Conservation (phyloP, 2,888 invertebrate species). For the Cremastobaeus sp. region DNA sequence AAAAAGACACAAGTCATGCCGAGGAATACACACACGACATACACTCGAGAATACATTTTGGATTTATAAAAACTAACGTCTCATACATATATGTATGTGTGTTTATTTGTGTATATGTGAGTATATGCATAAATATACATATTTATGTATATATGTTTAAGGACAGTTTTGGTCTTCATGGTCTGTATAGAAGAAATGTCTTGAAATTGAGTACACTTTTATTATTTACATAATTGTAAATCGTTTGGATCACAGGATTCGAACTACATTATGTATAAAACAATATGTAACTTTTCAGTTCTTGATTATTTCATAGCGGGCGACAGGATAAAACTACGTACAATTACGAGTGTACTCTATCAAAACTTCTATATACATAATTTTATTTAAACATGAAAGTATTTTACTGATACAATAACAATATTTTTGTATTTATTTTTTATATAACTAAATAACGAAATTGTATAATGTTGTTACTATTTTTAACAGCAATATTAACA, state of each 20-base stretch:
- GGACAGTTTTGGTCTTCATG: constrained; percentile 19
- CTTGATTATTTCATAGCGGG: no score
- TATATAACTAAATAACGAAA: constrained; percentile 20
- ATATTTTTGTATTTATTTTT: constrained; percentile 37
- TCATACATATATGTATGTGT: constrained; percentile 57
- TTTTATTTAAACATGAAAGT: constrained; percentile 24
- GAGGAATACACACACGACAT: constrained; percentile 42
- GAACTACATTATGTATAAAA: no score
- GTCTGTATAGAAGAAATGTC: constrained; percentile 25
- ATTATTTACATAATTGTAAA: constrained; percentile 33
- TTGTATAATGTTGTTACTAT: constrained; percentile 10
- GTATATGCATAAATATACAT: constrained; percentile 57
- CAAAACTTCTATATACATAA: constrained; percentile 14
- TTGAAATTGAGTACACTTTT: constrained; percentile 9
- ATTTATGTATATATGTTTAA: constrained; percentile 49
- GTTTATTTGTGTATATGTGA: constrained; percentile 51
- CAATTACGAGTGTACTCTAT: not conserved
- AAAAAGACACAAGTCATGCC: constrained; percentile 47
- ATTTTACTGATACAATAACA: constrained; percentile 10
- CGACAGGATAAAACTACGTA: no score
- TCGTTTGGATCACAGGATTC: no score
- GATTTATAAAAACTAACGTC: constrained; percentile 27
- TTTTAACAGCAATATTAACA: constrained; percentile 13
- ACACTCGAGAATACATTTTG: constrained; percentile 31
- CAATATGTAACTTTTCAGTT: no score